Base-by-base conservation (phyloP, 2,888 invertebrate genomes). In the Cloeon dipterum region DNA sequence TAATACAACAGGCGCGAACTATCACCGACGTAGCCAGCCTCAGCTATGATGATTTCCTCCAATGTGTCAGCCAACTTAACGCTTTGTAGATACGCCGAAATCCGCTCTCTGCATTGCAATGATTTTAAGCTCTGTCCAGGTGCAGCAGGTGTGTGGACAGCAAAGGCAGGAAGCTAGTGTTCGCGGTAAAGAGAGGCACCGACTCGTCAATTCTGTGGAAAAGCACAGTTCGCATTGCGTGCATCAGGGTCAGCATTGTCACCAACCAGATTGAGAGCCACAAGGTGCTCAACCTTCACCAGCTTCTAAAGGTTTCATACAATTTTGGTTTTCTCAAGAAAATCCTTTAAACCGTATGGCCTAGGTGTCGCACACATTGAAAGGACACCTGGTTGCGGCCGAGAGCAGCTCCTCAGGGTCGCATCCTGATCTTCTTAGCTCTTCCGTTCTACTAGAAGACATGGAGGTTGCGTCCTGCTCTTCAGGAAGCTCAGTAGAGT, bases 141-240 rank as follows among this genome's bases (percentile, higher is more conserved):
- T 68, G 70, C 1, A 59, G 62, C 41, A 63, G 65, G 46, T 70
- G 66, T 46, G 58, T 66, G 41, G 70, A 70, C 52, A 52, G 60
- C 4, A 59, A 63, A 45, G 72, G 71, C 1, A 69, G 70, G 47
- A 68, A 67, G 48, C 51, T 74, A 20, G 52, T 70, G 26, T 75
- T 75, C 55, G 63, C 66, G 33, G 62, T 75, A 2, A 69, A 70
- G 48, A 64, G 63, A 42, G 72, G 70, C 3, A 65, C 69, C 3
- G 72, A 73, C 49, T 57, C 63, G 1, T 63, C 70, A 1, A 49
- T 72, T 18, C 55, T 74, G 23, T 76, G 76, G 76, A 74, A 72
- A 50, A 70, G 68, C 1, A 71, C 70, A 2, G 67, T 74, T 1
- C 61, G 66, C 50, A 67, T 76, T 44, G 68, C 65, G 20, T 70